phyloP scores from a whole-genome alignment of 92 coral and sea anemone genomes.

The Heteractis magnifica region DNA sequence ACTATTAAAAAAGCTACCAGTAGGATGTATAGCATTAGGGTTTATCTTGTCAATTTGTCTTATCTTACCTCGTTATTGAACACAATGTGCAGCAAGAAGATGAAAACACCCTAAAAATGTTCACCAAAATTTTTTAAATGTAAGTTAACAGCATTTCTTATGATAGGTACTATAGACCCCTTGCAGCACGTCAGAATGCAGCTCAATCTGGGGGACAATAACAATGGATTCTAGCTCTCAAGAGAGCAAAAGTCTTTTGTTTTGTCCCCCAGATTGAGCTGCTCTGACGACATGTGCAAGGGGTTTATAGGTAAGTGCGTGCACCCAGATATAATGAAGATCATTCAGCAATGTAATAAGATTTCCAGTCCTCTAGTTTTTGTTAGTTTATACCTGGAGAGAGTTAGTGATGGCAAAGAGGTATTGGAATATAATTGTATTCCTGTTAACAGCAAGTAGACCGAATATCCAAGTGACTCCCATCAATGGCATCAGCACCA shows the following conservation, averaged over 20 bases:
- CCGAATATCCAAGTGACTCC: constrained; percentile 81
- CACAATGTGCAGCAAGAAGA: constrained; percentile 72
- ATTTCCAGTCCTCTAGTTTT: too few species aligned
- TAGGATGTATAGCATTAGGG: not conserved
- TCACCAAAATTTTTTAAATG: too few species aligned
- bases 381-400: constrained; percentile 53
- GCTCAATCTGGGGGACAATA: too few species aligned
- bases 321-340: too few species aligned
- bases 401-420: constrained; percentile 69
- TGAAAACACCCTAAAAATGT: constrained; percentile 60
- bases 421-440: constrained; percentile 61
- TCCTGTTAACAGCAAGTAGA: constrained; percentile 60
- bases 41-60: not conserved
- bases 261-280: too few species aligned
- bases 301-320: too few species aligned
- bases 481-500: constrained; percentile 77
- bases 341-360: too few species aligned
- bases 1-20: not conserved
- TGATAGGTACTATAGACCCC: too few species aligned
- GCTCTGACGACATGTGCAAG: too few species aligned
- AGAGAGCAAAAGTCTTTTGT: too few species aligned
- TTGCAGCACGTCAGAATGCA: too few species aligned
- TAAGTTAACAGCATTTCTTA: not conserved
- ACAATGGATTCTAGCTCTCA: too few species aligned
- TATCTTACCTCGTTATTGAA: constrained; percentile 70